phyloP scores from a whole-genome alignment of 2,888 invertebrate species.

The Diabrotica balteata region DNA sequence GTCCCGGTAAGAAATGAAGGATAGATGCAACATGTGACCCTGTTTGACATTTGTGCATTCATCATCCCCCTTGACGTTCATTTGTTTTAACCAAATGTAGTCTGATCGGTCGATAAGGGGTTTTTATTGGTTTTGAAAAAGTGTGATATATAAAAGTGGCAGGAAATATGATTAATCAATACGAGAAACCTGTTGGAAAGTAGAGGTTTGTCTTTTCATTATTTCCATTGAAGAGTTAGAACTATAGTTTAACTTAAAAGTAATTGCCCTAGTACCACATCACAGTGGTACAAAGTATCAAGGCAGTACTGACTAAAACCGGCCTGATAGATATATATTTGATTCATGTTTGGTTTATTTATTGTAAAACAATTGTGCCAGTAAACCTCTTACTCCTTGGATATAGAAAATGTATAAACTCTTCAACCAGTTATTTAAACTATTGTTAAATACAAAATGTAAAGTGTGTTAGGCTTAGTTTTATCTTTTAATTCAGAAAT shows the following conservation, averaged over 20 bases:
- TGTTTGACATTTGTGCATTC: conserved; percentile 55
- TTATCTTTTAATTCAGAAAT: too few relatives aligned
- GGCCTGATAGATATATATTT: too few relatives aligned
- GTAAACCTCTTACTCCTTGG: too few relatives aligned
- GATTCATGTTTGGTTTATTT: too few relatives aligned
- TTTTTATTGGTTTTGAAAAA: conserved; percentile 6
- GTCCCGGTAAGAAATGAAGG: conserved; percentile 20
- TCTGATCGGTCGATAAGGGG: conserved; percentile 20
- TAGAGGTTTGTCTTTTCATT: conserved; percentile 19
- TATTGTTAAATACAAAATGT: too few relatives aligned
- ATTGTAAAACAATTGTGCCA: too few relatives aligned
- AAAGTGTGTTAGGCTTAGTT: too few relatives aligned
- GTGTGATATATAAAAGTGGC: conserved; percentile 6
- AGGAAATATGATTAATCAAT: conserved; percentile 13
- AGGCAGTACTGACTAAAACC: too few relatives aligned
- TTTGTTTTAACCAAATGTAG: conserved; percentile 20
- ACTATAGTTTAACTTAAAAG: background rate
- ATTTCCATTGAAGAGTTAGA: conserved; percentile 3
- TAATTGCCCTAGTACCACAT: too few relatives aligned
- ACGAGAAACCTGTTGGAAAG: conserved; percentile 13
- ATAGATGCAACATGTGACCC: conserved; percentile 62
- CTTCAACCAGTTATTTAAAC: too few relatives aligned
- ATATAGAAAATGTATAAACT: too few relatives aligned
- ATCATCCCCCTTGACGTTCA: conserved; percentile 28
- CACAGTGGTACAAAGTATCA: too few relatives aligned